Evolutionary conservation across 2,888 invertebrate species (phyloP).

Genomic region (Sinelater perroti): DNA sequence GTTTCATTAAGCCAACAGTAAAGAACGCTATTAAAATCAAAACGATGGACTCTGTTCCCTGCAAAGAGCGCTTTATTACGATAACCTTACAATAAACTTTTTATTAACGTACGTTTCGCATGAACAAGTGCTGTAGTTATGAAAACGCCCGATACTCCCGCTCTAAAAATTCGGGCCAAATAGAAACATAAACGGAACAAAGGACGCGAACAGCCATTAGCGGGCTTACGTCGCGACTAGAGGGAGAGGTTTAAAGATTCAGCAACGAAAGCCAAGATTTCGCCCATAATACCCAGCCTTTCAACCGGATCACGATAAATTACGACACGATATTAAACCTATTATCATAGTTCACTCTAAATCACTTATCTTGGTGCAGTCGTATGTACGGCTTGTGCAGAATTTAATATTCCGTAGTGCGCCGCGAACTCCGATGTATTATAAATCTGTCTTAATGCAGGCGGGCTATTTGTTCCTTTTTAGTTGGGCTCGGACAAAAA

Average conservation of each 20-base stretch:
- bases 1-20: constrained; percentile 17
- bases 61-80: constrained; percentile 9
- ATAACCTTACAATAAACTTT: constrained; percentile 3
- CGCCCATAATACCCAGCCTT: constrained; percentile 9
- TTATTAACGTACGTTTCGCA: not conserved
- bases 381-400: constrained; percentile 28
- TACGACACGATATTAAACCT: constrained; percentile 23
- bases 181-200: constrained; percentile 3
- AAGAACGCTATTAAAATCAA: constrained; percentile 12
- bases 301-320: constrained; percentile 22
- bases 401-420: constrained; percentile 30
- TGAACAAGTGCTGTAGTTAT: not conserved
- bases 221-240: constrained; percentile 1
- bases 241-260: not conserved
- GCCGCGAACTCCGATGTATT: constrained; percentile 21
- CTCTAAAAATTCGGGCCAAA: not conserved
- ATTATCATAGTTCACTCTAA: constrained; percentile 25
- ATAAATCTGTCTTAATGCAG: constrained; percentile 25
- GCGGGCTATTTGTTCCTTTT: constrained; percentile 14
- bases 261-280: constrained; percentile 11
- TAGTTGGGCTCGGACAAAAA: constrained; percentile 3
- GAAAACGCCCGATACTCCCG: not conserved
- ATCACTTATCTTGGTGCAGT: constrained; percentile 25
- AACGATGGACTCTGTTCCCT: not conserved
- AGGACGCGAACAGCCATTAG: constrained; percentile 2